Conservation (phyloP, 2,888 invertebrate genomes). For the Pseudeuparius sepicola region DNA sequence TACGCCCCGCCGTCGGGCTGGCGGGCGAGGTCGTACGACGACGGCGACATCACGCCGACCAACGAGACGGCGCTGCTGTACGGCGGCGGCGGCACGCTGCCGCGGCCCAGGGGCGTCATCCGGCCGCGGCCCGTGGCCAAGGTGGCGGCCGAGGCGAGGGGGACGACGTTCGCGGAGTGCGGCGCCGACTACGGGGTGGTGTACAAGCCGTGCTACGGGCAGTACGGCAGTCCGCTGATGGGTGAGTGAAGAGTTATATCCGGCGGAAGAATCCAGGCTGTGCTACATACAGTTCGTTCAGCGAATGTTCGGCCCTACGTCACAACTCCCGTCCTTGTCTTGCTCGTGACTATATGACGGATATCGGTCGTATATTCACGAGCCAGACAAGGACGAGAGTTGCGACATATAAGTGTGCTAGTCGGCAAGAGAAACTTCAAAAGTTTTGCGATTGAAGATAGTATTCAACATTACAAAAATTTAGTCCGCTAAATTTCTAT, state of each 20-base stretch:
- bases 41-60: constrained; percentile 83
- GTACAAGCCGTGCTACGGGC: constrained; percentile 35
- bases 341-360: no score
- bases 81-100: constrained; percentile 77
- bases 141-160: constrained; percentile 48
- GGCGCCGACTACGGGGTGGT: not conserved
- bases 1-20: constrained; percentile 40
- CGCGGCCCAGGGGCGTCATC: constrained; percentile 72
- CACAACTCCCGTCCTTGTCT: no score
- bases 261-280: no score
- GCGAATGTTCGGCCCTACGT: no score
- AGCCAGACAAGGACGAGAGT: no score
- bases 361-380: no score
- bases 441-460: no score
- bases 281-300: no score
- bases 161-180: not conserved
- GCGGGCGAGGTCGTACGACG: constrained; percentile 63
- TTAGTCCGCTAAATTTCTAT: no score
- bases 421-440: no score
- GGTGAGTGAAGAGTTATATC: constrained; percentile 62
- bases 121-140: constrained; percentile 76
- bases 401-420: no score
- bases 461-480: no score
- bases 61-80: constrained; percentile 51
- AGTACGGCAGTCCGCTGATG: constrained; percentile 56